A percentile compares a stretch with the other conserved stretches of the same genome.
phyloP scores from a whole-genome alignment of 2,888 invertebrate genomes.

The Euplagia quadripunctaria region DNA sequence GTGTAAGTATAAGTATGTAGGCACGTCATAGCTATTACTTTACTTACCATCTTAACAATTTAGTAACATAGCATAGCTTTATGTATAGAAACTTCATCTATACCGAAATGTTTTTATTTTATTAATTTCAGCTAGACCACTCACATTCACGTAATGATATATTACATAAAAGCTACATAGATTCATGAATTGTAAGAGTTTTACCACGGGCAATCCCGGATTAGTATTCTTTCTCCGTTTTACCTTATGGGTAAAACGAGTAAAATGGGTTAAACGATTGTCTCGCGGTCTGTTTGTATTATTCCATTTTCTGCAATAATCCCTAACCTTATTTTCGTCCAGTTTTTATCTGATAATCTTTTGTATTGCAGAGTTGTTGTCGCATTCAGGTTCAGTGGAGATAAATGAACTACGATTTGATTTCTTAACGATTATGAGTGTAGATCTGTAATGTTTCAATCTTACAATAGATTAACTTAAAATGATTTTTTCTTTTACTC shows the following conservation, averaged over 20 bases:
- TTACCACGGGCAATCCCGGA: conserved; percentile 29
- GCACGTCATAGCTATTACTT: no score
- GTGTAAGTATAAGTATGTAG: no score
- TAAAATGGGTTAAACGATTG: conserved; percentile 34
- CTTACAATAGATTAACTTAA: no score
- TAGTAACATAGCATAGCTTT: no score
- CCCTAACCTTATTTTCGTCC: conserved; percentile 34
- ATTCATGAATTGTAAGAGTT: conserved; percentile 29
- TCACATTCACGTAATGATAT: no score
- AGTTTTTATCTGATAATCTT: conserved; percentile 30
- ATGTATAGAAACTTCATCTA: neutral
- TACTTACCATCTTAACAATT: no score
- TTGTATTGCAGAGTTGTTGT: conserved; percentile 18
- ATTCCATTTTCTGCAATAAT: conserved; percentile 40
- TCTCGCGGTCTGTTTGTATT: conserved; percentile 40
- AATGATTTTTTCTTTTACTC: no score
- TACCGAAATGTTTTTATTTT: neutral
- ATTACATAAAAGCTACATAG: neutral
- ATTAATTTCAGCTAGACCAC: neutral
- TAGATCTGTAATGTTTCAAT: no score
- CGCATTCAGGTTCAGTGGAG: neutral
- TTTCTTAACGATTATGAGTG: neutral
- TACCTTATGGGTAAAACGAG: conserved; percentile 22
- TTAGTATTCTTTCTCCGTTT: conserved; percentile 44
- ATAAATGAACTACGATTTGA: neutral